Conservation (phyloP, 2,797 vertebrate species). For the Aulostomus chinensis region DNA sequence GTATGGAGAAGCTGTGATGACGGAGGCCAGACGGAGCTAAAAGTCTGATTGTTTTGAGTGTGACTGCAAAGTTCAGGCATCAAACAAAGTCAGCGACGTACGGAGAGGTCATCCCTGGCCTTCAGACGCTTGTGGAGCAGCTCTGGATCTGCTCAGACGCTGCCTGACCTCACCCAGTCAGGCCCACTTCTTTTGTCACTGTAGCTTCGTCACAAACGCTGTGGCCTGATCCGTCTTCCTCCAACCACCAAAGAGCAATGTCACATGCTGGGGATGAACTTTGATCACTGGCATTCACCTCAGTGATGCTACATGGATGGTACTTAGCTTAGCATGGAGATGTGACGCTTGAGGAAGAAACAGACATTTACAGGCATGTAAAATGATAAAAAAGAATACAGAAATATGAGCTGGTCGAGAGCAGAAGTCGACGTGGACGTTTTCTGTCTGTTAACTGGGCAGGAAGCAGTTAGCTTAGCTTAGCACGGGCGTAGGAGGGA, state of each 20-base stretch:
- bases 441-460: too few relatives aligned
- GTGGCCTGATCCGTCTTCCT: background rate
- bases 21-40: constrained; percentile 3
- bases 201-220: background rate
- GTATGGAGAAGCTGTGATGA: background rate
- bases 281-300: background rate
- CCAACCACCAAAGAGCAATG: background rate
- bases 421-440: too few relatives aligned
- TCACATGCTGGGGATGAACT: background rate
- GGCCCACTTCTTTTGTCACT: background rate
- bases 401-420: too few relatives aligned
- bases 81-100: background rate
- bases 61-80: constrained; percentile 1
- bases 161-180: constrained; percentile 27
- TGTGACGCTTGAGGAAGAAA: too few relatives aligned
- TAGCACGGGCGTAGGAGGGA: too few relatives aligned
- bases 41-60: constrained; percentile 2
- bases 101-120: background rate
- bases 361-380: too few relatives aligned
- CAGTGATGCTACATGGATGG: too few relatives aligned
- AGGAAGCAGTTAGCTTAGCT: too few relatives aligned
- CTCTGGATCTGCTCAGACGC: constrained; percentile 3
- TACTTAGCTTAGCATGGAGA: too few relatives aligned
- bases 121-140: background rate
- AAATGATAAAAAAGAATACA: too few relatives aligned